These are phyloP conservation scores for Pristionchus maxplancki DNA, from an alignment of 2,888 invertebrate genomes.

Conservation along the genomic window DNA sequence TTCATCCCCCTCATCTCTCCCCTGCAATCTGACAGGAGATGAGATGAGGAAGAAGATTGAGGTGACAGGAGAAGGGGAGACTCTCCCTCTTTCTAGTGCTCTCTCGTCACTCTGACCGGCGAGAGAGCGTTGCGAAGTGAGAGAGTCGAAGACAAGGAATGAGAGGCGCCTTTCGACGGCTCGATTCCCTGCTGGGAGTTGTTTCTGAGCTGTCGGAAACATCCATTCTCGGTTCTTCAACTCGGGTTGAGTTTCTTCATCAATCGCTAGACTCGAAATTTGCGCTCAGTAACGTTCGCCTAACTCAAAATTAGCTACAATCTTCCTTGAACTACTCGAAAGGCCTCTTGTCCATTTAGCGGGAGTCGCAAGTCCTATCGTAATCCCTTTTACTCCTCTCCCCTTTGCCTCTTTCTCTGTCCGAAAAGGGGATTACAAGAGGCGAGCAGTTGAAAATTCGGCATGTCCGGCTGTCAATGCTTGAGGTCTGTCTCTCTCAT, in stretches of 20 bases:
- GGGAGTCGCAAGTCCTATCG: background rate
- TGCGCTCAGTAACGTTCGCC: background rate
- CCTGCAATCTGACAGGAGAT: constrained; percentile 7
- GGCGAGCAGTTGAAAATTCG: background rate
- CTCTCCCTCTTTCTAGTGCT: too few relatives aligned
- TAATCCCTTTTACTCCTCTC: constrained; percentile 3
- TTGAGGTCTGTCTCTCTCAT: too few relatives aligned
- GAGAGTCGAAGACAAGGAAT: too few relatives aligned
- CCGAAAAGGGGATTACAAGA: constrained; percentile 45
- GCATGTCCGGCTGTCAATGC: background rate
- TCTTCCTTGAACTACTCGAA: background rate
- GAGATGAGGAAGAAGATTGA: constrained; percentile 44
- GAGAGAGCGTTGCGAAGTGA: too few relatives aligned
- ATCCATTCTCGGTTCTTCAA: background rate
- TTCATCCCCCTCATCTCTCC: background rate
- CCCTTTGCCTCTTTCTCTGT: background rate
- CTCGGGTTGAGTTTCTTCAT: background rate
- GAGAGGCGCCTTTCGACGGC: background rate
- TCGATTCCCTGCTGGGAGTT: background rate
- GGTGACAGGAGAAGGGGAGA: constrained; percentile 1
- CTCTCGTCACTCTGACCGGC: too few relatives aligned
- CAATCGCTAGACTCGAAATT: background rate
- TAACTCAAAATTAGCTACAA: background rate
- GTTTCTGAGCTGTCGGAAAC: background rate
- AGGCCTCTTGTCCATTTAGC: constrained; percentile 22